phyloP scores from a whole-genome alignment of 2,113 vertebrate species.

The Pogona vitticeps region DNA sequence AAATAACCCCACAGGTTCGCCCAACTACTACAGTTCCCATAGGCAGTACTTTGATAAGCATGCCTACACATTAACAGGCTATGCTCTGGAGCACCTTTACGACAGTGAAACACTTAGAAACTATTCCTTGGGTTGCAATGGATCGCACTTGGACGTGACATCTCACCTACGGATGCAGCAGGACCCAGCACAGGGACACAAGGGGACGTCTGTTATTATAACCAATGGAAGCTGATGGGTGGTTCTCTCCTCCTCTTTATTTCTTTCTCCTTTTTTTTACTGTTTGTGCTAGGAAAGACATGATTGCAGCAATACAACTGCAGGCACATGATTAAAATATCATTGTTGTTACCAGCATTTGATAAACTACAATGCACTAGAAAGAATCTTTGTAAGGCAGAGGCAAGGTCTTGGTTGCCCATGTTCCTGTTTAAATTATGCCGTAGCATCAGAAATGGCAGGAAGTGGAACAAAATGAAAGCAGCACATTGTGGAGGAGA shows the following conservation, averaged over 20 bases:
- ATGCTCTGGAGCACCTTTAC: constrained; percentile 93
- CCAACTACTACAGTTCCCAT: constrained; percentile 86
- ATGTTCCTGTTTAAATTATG: constrained; percentile 50
- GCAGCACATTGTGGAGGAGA: constrained; percentile 43
- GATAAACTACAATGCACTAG: constrained; percentile 72
- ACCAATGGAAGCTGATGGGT: constrained; percentile 92
- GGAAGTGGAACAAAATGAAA: constrained; percentile 40
- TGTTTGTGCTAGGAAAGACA: constrained; percentile 69
- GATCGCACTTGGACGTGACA: constrained; percentile 89
- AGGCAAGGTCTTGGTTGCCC: constrained; percentile 53
- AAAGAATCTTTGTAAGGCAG: constrained; percentile 61
- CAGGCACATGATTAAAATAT: constrained; percentile 71
- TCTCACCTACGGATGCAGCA: constrained; percentile 91
- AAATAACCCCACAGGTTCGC: constrained; percentile 79
- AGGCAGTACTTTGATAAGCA: constrained; percentile 94
- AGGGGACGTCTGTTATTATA: constrained; percentile 97
- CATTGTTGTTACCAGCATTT: constrained; percentile 74
- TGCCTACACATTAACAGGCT: constrained; percentile 90
- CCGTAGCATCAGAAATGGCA: constrained; percentile 48
- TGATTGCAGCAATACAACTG: constrained; percentile 63
- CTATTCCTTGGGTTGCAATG: constrained; percentile 88
- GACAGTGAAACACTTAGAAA: constrained; percentile 90
- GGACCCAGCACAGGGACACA: constrained; percentile 89
- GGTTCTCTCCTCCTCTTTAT: constrained; percentile 40
- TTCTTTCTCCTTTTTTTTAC: neutral